Evolutionary conservation across 2,888 invertebrate species (phyloP).

Genomic region (Coelopa pilipes): DNA sequence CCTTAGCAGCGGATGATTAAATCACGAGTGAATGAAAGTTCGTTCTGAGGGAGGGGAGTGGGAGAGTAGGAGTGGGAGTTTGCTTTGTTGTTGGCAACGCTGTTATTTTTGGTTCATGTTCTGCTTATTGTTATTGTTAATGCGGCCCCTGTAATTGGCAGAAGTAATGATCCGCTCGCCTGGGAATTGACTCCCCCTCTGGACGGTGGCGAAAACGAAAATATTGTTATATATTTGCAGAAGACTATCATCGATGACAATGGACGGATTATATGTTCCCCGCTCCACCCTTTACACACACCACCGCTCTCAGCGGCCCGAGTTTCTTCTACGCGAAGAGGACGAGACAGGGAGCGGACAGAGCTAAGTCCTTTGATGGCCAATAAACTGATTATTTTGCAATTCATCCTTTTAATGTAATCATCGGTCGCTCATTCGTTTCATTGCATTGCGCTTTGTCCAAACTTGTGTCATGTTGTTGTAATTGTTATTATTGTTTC

Average conservation of each 20-base stretch:
- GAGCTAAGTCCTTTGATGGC: slow-evolving; percentile 25
- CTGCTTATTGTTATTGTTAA: no score
- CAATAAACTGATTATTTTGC: slow-evolving; percentile 32
- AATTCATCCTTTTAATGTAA: slow-evolving; percentile 32
- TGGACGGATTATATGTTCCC: slow-evolving; percentile 19
- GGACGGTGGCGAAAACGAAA: neutral
- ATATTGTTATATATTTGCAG: slow-evolving; percentile 17
- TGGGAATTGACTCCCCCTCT: slow-evolving; percentile 14
- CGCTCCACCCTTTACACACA: slow-evolving; percentile 27
- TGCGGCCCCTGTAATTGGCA: no score
- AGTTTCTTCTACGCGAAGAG: neutral
- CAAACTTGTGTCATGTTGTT: neutral
- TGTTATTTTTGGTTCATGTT: no score
- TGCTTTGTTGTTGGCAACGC: no score
- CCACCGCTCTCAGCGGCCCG: slow-evolving; percentile 28
- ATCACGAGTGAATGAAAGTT: no score
- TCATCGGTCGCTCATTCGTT: slow-evolving; percentile 21
- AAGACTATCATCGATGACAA: slow-evolving; percentile 26
- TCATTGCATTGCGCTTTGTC: slow-evolving; percentile 7
- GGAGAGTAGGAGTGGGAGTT: no score
- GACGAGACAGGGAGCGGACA: no score
- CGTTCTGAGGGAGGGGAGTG: no score
- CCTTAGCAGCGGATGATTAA: no score
- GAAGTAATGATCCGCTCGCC: slow-evolving; percentile 23
- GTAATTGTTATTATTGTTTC: neutral